Base-by-base conservation (phyloP, 2,888 invertebrate species). In the Drosophila anomelani region DNA sequence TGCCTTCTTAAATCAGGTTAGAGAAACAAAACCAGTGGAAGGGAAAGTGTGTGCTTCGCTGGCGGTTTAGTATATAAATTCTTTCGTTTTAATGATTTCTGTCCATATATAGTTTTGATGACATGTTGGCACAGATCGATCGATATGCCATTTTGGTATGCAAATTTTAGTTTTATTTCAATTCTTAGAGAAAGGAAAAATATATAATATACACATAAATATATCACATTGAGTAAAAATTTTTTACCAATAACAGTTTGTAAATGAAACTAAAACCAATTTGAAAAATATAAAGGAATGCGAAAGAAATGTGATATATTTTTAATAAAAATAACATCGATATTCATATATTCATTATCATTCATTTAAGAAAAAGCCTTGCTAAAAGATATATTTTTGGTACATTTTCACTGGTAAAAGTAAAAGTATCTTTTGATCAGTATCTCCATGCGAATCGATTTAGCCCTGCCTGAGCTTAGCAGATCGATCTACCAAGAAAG, bases 41-140 rank as follows among this genome's bases (percentile, higher is more conserved):
- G 20, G 20, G 49, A 51, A 34, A 51, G 49, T 17, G 2, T 1
- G 17, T 3, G 9, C 4, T n/a, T 46, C 9, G 20, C 43, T 20
- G 43, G 13, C 6, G 26, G 15, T 46, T 29, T 47, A n/a, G 29
- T 29, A 43, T 20, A 43, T 12, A 23, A 6, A 29, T 17, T 12
- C 0, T 29, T 47, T 10, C 0, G 17, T 3, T 49, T 7, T 1
- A 17, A 32, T 49, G 0, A 49, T 17, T 12, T 17, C 17, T 32
- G 0, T 5, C 49, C 49, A 34, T 32, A 51, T 51, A 34, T 20
- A 34, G 49, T 34, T 20, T 20, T 1, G 32, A 34, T 34, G 20
- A 34, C 49, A 13, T 23, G 20, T 49, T 34, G 49, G 8, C 49
- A 49, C 32, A 49, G 32, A 20, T 49, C 17, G 32, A 49, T 13